Base-by-base conservation (phyloP, 2,113 vertebrate species). In the Burhinus oedicnemus region DNA sequence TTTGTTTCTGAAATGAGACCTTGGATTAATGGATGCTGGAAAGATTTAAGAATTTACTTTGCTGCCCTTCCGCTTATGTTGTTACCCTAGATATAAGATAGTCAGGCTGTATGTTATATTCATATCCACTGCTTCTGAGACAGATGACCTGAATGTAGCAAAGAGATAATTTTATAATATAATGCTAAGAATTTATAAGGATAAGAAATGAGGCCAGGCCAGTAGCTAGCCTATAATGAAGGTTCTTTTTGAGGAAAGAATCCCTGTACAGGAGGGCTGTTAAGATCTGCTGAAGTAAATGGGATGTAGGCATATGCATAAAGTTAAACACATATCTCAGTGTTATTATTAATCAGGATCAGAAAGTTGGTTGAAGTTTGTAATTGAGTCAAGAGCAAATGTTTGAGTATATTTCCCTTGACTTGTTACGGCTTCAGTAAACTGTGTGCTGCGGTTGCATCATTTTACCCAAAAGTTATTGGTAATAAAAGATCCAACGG, bases 141-240 rank as follows among this genome's bases (percentile, higher is more conserved):
- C 29, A 86, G 55, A 70, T 90, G 78, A 86, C 87, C 78, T 88
- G 62, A 91, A 89, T 93, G 51, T 89, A 77, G 61, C 49, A 87
- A 89, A 93, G 89, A 36, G 52, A 64, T 93, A 81, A 80, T 86
- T 92, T 89, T 85, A 44, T 78, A 88, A 58, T 86, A 68, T 70
- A 95, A 84, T 30, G 25, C 40, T 84, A 72, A 87, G 72, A 89
- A 78, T 72, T 87, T 87, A n/a, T 36, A 74, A 94, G 57, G 66
- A 70, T 71, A 76, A n/a, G 57, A 91, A 95, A 87, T 87, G 38
- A 94, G 70, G 62, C 74, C 62, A 94, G 58, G 62, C 70, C 42
- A 70, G 68, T 87, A 87, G 49, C 36, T 64, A 61, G 19, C 83
- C 32, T 83, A 18, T 84, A 87, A 52, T 42, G 57, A 79, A 87